A percentile compares a stretch with the other conserved stretches of the same genome.
Evolutionary conservation across 2,113 vertebrate genomes (phyloP).

Genomic region (Donacobius atricapilla): DNA sequence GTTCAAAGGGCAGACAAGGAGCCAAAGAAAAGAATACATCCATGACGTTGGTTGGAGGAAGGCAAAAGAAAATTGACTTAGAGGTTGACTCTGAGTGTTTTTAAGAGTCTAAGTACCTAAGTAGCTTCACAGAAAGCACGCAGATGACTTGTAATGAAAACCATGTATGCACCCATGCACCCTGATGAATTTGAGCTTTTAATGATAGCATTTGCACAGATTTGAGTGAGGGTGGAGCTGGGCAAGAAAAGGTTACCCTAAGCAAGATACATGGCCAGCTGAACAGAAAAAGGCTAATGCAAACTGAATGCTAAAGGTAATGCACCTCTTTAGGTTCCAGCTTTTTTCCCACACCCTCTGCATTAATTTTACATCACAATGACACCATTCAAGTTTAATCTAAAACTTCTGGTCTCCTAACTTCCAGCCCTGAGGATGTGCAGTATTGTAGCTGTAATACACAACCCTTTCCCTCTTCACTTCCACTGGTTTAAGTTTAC

Average conservation of each 20-base stretch:
- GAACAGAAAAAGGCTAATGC: not conserved
- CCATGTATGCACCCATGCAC: not conserved
- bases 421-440: not conserved
- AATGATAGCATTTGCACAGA: not conserved
- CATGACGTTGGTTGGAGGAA: not conserved
- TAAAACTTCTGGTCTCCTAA: not conserved
- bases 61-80: not conserved
- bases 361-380: not conserved
- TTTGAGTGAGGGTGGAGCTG: not conserved
- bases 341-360: not conserved
- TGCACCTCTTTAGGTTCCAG: not conserved
- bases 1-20: not conserved
- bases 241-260: not conserved
- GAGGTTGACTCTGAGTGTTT: not conserved
- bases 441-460: not conserved
- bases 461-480: not conserved
- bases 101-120: not conserved
- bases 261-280: not conserved
- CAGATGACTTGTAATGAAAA: not conserved
- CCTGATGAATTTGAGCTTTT: not conserved
- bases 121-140: not conserved
- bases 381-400: not conserved
- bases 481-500: not conserved
- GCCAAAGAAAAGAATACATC: not conserved
- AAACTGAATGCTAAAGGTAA: not conserved